Evolutionary conservation across 2,113 vertebrate species (phyloP), one percentile per base, ranked within the genome.

Genomic region (Ptyas mucosa): DNA sequence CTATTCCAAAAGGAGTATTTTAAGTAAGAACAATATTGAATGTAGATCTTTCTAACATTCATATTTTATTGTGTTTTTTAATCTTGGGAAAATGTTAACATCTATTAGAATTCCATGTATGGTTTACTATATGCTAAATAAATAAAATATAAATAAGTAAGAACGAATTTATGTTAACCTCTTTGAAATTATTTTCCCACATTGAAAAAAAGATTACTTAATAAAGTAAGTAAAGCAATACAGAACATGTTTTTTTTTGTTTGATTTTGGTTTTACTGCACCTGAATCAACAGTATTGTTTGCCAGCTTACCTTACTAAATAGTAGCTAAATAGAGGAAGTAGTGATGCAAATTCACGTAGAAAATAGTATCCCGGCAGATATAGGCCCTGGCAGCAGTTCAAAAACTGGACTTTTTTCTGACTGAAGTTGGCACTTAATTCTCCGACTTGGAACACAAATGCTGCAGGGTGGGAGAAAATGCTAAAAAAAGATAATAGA

Each of bases 211-310:
- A 81, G 46, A 10, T 94, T 20, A 69, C 75, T 94, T 87, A 54
- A 88, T 89, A n/a, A 92, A 90, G 85, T 24, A 12, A 12, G 15
- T 94, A 93, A 89, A 92, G 93, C 93, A 94, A 92, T 87, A 23
- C 61, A 95, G 64, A 88, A 0, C 90, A 29, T 89, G 89, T 29
- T 4, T 69, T 69, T 69, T 26, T 29, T 81, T 75, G n/a, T 81
- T 43, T 39, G 75, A 21, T 9, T 81, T 18, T 55, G 87, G 9
- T 87, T 88, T 87, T 1, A 5, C 51, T 57, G 0, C 54, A 29
- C 18, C 90, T 23, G 81, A 86, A 26, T 75, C 57, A 53, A 61
- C 12, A 64, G 46, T 29, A 23, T 85, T 54, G n/a, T 90, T 87
- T 75, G 20, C 87, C 94, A 23, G 93, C 26, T 18, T 87, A 20